These are phyloP conservation scores for Clanis bilineata DNA, from an alignment of 2,888 invertebrate genomes.

Conservation along the genomic window DNA sequence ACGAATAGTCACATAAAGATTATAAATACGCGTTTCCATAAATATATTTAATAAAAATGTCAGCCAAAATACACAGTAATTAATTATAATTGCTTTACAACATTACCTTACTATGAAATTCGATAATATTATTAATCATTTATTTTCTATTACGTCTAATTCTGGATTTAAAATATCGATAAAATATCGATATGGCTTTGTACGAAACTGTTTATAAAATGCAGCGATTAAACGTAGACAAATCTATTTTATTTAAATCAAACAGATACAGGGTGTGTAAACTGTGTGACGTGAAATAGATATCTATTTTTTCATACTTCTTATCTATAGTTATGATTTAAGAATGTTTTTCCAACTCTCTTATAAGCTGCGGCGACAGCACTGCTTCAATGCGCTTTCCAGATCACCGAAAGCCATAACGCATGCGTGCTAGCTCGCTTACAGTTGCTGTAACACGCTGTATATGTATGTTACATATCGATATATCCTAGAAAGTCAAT, in stretches of 20 bases:
- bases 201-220: neutral
- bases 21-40: no score
- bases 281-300: conserved; percentile 10
- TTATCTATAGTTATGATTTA: neutral
- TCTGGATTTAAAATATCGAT: no score
- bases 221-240: neutral
- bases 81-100: no score
- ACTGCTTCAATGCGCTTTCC: conserved; percentile 66
- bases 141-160: no score
- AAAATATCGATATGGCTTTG: neutral
- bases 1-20: neutral
- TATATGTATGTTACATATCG: neutral
- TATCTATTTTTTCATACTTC: conserved; percentile 14
- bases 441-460: neutral
- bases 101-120: no score
- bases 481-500: neutral
- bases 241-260: neutral
- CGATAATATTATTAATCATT: no score
- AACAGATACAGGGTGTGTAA: conserved; percentile 8
- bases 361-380: conserved; percentile 41
- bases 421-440: conserved; percentile 57
- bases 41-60: no score
- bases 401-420: conserved; percentile 50
- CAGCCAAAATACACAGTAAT: no score
- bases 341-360: neutral